These are phyloP conservation scores for Leptoteleia sp. DNA, from an alignment of 1,140 invertebrate genomes.

Conservation along the genomic window DNA sequence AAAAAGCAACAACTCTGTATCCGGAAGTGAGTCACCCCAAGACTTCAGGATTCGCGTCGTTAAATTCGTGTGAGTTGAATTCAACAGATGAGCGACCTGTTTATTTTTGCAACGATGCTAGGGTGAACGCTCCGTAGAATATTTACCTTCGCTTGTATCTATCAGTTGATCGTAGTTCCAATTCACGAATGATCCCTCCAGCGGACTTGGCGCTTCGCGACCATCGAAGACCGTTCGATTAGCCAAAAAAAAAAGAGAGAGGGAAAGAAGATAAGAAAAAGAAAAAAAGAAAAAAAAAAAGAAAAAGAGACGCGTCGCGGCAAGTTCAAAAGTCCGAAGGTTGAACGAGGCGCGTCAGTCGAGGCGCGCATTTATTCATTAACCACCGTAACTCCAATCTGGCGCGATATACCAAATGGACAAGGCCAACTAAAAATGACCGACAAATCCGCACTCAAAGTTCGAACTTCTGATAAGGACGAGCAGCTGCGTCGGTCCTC, in stretches of 20 bases:
- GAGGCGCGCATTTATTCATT: slow-evolving; percentile 38
- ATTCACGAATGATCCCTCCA: slow-evolving; percentile 45
- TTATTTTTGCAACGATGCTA: slow-evolving; percentile 77
- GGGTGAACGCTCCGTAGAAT: slow-evolving; percentile 75
- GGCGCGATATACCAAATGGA: slow-evolving; percentile 40
- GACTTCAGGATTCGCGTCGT: slow-evolving; percentile 33
- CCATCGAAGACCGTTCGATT: slow-evolving; percentile 7
- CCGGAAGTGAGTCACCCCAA: slow-evolving; percentile 50
- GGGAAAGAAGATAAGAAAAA: too few relatives aligned
- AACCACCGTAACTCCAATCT: slow-evolving; percentile 50
- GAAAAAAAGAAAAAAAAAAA: too few relatives aligned
- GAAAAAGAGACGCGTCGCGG: too few relatives aligned
- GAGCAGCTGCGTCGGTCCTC: slow-evolving; percentile 20
- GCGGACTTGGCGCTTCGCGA: slow-evolving; percentile 13
- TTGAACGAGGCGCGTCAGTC: slow-evolving; percentile 30
- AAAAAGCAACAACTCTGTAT: slow-evolving; percentile 34
- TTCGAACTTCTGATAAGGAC: too few relatives aligned
- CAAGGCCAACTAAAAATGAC: slow-evolving; percentile 60
- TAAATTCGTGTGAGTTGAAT: slow-evolving; percentile 47
- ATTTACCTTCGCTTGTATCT: slow-evolving; percentile 71
- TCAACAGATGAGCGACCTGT: slow-evolving; percentile 70
- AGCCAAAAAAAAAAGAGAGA: slow-evolving; percentile 12
- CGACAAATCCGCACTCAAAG: slow-evolving; percentile 37
- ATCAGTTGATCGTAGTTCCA: slow-evolving; percentile 53
- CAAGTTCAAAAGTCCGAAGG: slow-evolving; percentile 35